A percentile compares a stretch with the other conserved stretches of the same genome.
These are phyloP conservation scores for Echinometra lucunter DNA, from an alignment of 53 echinoderm and acorn worm genomes.

Conservation along the genomic window DNA sequence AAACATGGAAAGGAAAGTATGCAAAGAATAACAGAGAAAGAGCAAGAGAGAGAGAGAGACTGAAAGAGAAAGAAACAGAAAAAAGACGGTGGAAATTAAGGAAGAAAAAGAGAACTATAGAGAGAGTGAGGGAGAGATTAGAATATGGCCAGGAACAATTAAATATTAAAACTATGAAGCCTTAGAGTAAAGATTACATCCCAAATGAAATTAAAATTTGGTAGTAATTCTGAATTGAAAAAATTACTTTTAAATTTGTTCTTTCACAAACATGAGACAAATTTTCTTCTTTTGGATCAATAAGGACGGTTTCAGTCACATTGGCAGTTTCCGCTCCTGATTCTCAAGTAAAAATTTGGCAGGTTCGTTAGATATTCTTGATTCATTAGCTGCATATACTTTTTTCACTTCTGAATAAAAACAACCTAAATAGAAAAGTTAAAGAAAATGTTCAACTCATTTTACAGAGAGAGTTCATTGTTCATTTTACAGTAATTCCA, in stretches of 20 bases:
- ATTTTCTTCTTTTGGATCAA: not conserved
- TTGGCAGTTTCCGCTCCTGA: not conserved
- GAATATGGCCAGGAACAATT: not conserved
- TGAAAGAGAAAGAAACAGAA: not conserved
- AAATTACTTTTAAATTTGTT: not conserved
- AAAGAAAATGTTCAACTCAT: not conserved
- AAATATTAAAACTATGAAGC: too few species aligned
- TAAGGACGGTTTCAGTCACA: constrained; percentile 1
- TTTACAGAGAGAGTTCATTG: not conserved
- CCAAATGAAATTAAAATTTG: not conserved
- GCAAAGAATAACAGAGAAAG: not conserved
- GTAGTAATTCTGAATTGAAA: not conserved
- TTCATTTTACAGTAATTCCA: not conserved
- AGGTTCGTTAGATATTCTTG: too few species aligned
- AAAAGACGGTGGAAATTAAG: too few species aligned
- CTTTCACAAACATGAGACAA: not conserved
- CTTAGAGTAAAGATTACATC: not conserved
- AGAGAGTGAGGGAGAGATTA: not conserved
- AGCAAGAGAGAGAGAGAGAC: not conserved
- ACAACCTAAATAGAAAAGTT: not conserved
- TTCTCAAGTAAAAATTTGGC: too few species aligned
- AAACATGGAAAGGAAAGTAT: not conserved
- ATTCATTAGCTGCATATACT: not conserved
- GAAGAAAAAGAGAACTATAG: not conserved
- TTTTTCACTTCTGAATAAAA: not conserved